These are phyloP conservation scores for Parus major DNA, from an alignment of 2,113 vertebrate species.

Conservation along the genomic window DNA sequence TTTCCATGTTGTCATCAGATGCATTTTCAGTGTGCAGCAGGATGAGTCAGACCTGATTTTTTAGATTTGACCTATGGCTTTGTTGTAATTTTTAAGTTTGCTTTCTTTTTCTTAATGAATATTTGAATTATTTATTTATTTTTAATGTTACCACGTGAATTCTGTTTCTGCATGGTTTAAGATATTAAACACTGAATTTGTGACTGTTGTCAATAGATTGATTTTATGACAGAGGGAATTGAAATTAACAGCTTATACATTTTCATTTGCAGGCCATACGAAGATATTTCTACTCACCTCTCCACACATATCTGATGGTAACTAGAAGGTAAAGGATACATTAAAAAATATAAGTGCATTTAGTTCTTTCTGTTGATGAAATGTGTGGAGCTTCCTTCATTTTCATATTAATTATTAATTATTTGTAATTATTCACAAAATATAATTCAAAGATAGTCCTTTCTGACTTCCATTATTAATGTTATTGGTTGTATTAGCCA, in stretches of 20 bases:
- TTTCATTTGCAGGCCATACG: background rate
- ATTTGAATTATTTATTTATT: background rate
- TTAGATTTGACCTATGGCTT: background rate
- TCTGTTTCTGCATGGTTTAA: background rate
- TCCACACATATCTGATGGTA: background rate
- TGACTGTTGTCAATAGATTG: background rate
- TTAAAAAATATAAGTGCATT: background rate
- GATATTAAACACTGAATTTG: background rate
- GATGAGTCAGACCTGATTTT: background rate
- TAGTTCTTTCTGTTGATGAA: background rate
- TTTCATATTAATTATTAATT: background rate
- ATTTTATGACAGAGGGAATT: background rate
- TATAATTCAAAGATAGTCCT: background rate
- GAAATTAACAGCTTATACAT: background rate
- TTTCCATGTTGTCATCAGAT: background rate
- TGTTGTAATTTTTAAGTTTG: background rate
- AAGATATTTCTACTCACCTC: background rate
- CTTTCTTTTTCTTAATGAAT: background rate
- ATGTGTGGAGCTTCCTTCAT: background rate
- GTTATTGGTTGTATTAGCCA: background rate
- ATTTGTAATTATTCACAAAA: background rate
- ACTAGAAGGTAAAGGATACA: background rate
- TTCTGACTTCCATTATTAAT: background rate
- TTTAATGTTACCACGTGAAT: background rate
- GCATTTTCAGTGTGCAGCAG: background rate